Conservation (phyloP, 2,888 invertebrate species). For the Exocentrus adspersus region DNA sequence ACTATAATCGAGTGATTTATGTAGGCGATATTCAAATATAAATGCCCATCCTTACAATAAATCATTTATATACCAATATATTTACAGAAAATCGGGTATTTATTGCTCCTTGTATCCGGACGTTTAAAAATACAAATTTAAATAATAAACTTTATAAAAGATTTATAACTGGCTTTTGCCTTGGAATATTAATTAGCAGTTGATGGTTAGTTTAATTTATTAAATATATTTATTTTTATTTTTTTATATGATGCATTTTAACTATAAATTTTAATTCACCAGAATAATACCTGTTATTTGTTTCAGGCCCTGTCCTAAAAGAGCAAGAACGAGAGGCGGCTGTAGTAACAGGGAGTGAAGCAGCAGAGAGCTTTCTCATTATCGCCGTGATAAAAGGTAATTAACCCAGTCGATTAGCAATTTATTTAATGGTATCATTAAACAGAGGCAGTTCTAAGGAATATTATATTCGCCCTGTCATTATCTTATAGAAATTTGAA, state of each 20-base stretch:
- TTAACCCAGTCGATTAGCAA: conserved; percentile 15
- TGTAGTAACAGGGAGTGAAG: not conserved
- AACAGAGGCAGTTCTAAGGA: conserved; percentile 2
- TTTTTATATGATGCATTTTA: not conserved
- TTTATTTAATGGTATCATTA: conserved; percentile 10
- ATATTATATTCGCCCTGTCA: conserved; percentile 7
- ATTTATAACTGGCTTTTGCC: not conserved
- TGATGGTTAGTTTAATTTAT: too few species aligned
- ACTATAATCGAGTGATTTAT: not conserved
- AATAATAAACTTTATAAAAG: not conserved
- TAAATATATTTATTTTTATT: too few species aligned
- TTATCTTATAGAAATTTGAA: not conserved
- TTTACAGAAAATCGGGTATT: not conserved
- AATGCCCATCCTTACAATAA: not conserved
- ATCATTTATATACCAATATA: not conserved
- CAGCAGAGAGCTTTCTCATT: conserved; percentile 6
- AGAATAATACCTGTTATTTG: conserved; percentile 1
- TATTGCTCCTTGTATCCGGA: not conserved
- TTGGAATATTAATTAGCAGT: too few species aligned
- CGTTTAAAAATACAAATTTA: not conserved
- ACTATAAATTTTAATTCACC: not conserved
- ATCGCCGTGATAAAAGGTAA: conserved; percentile 21
- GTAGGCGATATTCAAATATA: not conserved
- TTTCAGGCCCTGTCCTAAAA: not conserved
- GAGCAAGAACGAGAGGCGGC: not conserved